phyloP scores from a whole-genome alignment of 2,888 invertebrate genomes.

The Mythimna albipuncta region DNA sequence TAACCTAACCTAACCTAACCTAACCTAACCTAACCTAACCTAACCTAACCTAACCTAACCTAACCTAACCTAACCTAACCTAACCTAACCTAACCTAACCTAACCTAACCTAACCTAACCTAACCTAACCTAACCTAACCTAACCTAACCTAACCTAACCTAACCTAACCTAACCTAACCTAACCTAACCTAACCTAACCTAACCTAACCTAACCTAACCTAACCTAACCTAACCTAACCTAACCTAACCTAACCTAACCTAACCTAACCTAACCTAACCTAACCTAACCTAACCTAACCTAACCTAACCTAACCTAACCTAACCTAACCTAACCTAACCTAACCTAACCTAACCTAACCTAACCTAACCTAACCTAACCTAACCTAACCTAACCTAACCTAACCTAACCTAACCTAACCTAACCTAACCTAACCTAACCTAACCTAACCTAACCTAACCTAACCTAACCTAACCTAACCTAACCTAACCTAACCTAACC shows the following conservation, averaged over 20 bases:
- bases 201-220: conserved; percentile 38
- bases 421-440: too few species aligned
- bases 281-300: conserved; percentile 36
- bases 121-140: conserved; percentile 24
- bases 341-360: conserved; percentile 36
- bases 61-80: conserved; percentile 26
- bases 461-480: too few species aligned
- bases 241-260: conserved; percentile 38
- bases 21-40: conserved; percentile 28
- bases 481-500: too few species aligned
- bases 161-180: conserved; percentile 35
- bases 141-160: conserved; percentile 26
- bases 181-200: conserved; percentile 37
- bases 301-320: conserved; percentile 38
- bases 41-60: conserved; percentile 23
- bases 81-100: conserved; percentile 25
- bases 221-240: conserved; percentile 35
- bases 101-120: conserved; percentile 23
- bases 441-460: conserved; percentile 7
- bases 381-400: not conserved
- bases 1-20: conserved; percentile 30
- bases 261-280: conserved; percentile 38
- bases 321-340: conserved; percentile 38
- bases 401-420: too few species aligned
- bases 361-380: conserved; percentile 32